phyloP scores from a whole-genome alignment of 35 echinoderm and acorn worm species.

The Amphiura filiformis region DNA sequence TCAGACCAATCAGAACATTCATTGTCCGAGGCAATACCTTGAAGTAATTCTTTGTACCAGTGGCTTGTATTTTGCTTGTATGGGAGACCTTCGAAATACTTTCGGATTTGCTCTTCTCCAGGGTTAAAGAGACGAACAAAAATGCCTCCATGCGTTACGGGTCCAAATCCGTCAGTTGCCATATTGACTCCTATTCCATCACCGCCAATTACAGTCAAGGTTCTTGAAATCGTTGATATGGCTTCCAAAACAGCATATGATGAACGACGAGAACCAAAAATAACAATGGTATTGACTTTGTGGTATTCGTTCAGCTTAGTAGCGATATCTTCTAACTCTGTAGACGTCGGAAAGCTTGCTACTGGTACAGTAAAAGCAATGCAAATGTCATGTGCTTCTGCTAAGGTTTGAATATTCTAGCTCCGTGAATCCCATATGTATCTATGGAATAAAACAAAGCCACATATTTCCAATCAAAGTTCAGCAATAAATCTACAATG shows the following conservation, averaged over 20 bases:
- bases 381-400: neutral
- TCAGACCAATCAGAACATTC: neutral
- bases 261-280: neutral
- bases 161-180: neutral
- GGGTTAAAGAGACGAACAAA: neutral
- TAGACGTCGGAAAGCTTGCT: neutral
- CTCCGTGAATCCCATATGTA: neutral
- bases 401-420: neutral
- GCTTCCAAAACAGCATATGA: neutral
- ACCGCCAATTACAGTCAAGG: neutral
- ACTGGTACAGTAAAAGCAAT: neutral
- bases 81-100: neutral
- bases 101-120: neutral
- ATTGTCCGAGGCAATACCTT: neutral
- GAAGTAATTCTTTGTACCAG: neutral
- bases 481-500: slow-evolving; percentile 22
- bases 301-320: neutral
- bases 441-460: slow-evolving; percentile 11
- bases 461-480: neutral
- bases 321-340: neutral
- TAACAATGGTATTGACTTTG: neutral
- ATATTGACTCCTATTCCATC: neutral
- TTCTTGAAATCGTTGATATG: neutral
- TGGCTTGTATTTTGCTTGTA: neutral
- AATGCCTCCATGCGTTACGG: neutral